Evolutionary conservation across 2,888 invertebrate species (phyloP).

Genomic region (Bursaphelenchus okinawaensis): DNA sequence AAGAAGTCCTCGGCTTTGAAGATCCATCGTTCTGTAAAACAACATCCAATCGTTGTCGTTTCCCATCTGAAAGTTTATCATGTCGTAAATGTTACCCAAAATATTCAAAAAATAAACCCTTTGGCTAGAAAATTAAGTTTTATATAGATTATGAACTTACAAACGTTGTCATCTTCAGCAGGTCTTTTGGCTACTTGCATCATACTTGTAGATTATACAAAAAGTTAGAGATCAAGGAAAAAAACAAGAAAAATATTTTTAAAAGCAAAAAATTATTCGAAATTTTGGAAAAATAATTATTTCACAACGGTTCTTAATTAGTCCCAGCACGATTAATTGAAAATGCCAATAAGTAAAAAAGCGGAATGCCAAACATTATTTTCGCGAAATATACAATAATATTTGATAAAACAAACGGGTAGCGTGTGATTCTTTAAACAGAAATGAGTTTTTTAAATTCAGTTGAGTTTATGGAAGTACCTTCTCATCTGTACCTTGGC

Average conservation of each 20-base stretch:
- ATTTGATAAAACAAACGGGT: not conserved
- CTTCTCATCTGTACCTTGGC: conserved; percentile 36
- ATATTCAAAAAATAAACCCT: too few relatives aligned
- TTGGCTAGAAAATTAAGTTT: too few relatives aligned
- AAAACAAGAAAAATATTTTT: too few relatives aligned
- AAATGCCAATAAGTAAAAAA: too few relatives aligned
- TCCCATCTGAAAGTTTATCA: conserved; percentile 19
- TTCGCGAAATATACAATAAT: not conserved
- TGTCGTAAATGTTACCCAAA: too few relatives aligned
- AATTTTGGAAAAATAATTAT: not conserved
- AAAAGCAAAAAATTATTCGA: too few relatives aligned
- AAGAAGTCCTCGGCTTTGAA: conserved; percentile 23
- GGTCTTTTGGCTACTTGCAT: not conserved
- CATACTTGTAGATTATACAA: not conserved
- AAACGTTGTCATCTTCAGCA: not conserved
- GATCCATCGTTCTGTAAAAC: conserved; percentile 12
- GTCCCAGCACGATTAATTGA: too few relatives aligned
- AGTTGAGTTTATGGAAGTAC: conserved; percentile 32
- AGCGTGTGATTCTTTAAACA: not conserved
- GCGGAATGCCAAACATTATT: not conserved
- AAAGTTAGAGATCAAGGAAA: not conserved
- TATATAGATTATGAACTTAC: not conserved
- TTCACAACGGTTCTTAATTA: too few relatives aligned
- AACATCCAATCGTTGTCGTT: conserved; percentile 17
- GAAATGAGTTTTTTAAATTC: not conserved